Conservation (phyloP, 1,140 invertebrate species). For the Neodiprion virginianus region DNA sequence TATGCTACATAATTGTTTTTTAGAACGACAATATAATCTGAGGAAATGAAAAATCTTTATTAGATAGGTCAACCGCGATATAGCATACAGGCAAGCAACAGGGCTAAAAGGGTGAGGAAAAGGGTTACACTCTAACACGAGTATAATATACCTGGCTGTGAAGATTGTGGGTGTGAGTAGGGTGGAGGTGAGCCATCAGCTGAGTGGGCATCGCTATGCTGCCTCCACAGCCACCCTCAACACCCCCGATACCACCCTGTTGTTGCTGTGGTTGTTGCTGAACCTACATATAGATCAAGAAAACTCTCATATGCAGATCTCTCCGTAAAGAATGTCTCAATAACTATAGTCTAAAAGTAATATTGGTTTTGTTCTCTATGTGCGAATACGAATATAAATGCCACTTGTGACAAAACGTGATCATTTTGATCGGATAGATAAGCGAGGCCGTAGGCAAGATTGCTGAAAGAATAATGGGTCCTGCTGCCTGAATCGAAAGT, state of each 20-base stretch:
- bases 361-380: too few relatives aligned
- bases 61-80: too few relatives aligned
- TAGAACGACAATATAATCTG: too few relatives aligned
- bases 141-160: conserved; percentile 45
- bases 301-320: not conserved
- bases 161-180: conserved; percentile 49
- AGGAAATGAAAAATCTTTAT: too few relatives aligned
- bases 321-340: conserved; percentile 34
- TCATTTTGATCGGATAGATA: too few relatives aligned
- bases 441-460: too few relatives aligned
- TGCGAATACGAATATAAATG: too few relatives aligned
- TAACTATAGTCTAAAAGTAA: conserved; percentile 37
- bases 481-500: too few relatives aligned
- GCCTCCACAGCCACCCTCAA: conserved; percentile 42
- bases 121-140: not conserved
- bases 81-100: not conserved
- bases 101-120: not conserved
- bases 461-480: too few relatives aligned
- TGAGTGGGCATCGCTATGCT: conserved; percentile 51
- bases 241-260: conserved; percentile 39
- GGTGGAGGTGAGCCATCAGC: conserved; percentile 58
- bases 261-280: conserved; percentile 59
- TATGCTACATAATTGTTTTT: too few relatives aligned
- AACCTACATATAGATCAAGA: conserved; percentile 43
- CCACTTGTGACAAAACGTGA: too few relatives aligned